A percentile compares a stretch with the other conserved stretches of the same genome.
These are phyloP conservation scores for Formicarius rufipectus DNA, from an alignment of 2,113 vertebrate species.

Conservation along the genomic window DNA sequence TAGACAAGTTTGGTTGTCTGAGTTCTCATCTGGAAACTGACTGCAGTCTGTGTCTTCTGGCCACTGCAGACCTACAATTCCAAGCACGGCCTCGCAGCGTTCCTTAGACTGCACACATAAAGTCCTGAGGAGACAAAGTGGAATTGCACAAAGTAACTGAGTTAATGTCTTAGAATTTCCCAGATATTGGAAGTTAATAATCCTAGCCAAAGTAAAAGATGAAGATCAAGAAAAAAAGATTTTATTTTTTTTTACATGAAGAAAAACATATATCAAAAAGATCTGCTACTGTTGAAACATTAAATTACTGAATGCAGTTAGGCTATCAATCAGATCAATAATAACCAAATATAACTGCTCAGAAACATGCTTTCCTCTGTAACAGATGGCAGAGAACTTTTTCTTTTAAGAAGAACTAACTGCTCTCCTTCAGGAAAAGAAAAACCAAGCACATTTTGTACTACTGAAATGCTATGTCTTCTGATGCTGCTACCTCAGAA, in stretches of 20 bases:
- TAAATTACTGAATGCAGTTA: not conserved
- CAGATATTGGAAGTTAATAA: not conserved
- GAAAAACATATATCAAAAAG: not conserved
- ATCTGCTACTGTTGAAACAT: not conserved
- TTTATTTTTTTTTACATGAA: not conserved
- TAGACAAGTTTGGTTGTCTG: conserved; percentile 83
- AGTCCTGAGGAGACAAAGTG: conserved; percentile 70
- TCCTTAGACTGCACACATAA: conserved; percentile 89
- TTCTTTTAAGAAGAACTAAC: not conserved
- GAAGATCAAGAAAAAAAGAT: not conserved
- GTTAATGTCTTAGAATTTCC: not conserved
- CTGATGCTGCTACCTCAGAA: not conserved
- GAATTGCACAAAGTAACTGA: not conserved
- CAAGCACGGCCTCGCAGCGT: conserved; percentile 89
- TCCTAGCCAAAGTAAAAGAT: not conserved
- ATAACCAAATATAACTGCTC: not conserved
- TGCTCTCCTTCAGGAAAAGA: not conserved
- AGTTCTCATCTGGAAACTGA: conserved; percentile 90
- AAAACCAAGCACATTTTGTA: not conserved
- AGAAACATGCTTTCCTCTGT: not conserved
- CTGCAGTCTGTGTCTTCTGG: conserved; percentile 91
- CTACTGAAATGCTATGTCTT: not conserved
- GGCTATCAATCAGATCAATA: not conserved
- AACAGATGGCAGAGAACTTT: not conserved
- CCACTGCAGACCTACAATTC: conserved; percentile 95